Conservation (phyloP, 2,113 vertebrate species). For the Pangasianodon gigas region DNA sequence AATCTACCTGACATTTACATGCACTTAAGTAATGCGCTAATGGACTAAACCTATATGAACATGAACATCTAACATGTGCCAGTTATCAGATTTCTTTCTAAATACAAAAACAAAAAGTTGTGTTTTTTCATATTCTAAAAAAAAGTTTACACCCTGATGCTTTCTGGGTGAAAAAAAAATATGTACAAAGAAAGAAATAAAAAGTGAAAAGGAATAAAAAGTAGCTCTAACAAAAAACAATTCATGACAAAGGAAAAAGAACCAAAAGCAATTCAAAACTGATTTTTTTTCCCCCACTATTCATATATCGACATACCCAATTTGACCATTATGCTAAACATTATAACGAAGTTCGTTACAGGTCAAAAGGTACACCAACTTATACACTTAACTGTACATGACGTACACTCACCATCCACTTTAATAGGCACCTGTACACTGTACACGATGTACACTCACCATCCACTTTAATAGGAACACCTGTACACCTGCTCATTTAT, state of each 20-base stretch:
- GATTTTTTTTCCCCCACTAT: neutral
- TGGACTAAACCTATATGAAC: too few relatives aligned
- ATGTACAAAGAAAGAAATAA: too few relatives aligned
- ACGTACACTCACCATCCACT: too few relatives aligned
- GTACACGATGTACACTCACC: neutral
- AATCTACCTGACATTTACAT: too few relatives aligned
- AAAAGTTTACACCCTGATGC: too few relatives aligned
- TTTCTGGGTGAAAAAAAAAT: too few relatives aligned
- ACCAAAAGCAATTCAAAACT: neutral
- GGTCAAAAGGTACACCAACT: neutral
- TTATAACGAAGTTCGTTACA: neutral
- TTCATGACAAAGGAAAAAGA: neutral
- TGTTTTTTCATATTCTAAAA: too few relatives aligned
- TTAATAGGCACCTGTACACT: neutral
- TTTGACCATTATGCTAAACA: neutral
- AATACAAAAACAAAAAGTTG: neutral
- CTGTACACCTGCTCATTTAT: too few relatives aligned
- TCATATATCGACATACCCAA: neutral
- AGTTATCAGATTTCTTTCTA: neutral
- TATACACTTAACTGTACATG: neutral
- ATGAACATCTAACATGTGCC: neutral
- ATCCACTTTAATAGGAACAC: too few relatives aligned
- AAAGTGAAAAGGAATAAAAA: too few relatives aligned
- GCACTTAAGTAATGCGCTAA: neutral
- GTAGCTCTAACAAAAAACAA: neutral